A percentile compares a stretch with the other conserved stretches of the same genome.
Evolutionary conservation across 2,888 invertebrate genomes (phyloP).

Genomic region (Mantis religiosa): DNA sequence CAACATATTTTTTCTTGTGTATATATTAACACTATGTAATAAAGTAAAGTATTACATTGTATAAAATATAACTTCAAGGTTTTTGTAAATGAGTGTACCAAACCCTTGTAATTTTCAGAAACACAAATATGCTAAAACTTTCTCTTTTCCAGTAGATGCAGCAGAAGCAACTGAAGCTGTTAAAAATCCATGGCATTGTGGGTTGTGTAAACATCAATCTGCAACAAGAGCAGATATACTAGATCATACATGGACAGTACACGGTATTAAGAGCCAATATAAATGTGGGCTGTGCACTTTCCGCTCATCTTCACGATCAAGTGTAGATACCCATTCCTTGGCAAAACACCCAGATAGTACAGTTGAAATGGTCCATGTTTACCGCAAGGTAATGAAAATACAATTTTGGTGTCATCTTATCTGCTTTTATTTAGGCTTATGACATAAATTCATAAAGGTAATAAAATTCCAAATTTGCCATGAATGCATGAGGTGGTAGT

Average conservation of each 20-base stretch:
- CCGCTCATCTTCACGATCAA: constrained; percentile 50
- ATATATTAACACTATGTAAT: too few species aligned
- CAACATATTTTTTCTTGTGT: too few species aligned
- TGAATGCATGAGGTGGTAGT: too few species aligned
- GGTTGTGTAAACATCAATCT: constrained; percentile 60
- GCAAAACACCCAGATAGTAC: constrained; percentile 50
- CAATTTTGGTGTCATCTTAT: background rate
- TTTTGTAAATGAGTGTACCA: too few species aligned
- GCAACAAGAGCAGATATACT: constrained; percentile 57
- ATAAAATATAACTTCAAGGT: too few species aligned
- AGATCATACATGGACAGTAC: constrained; percentile 55
- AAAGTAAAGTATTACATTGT: too few species aligned
- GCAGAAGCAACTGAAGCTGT: background rate
- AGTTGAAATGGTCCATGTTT: constrained; percentile 4
- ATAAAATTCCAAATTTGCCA: too few species aligned
- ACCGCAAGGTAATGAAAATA: background rate
- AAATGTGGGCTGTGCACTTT: constrained; percentile 67
- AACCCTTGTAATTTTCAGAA: background rate
- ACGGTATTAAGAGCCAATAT: constrained; percentile 64
- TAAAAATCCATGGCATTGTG: constrained; percentile 57
- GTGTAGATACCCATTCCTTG: constrained; percentile 57
- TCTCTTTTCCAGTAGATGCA: background rate
- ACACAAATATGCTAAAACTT: background rate
- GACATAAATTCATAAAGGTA: too few species aligned
- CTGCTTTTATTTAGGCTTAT: too few species aligned